Conservation (phyloP, 2,888 invertebrate species). For the Chalcis sispes region DNA sequence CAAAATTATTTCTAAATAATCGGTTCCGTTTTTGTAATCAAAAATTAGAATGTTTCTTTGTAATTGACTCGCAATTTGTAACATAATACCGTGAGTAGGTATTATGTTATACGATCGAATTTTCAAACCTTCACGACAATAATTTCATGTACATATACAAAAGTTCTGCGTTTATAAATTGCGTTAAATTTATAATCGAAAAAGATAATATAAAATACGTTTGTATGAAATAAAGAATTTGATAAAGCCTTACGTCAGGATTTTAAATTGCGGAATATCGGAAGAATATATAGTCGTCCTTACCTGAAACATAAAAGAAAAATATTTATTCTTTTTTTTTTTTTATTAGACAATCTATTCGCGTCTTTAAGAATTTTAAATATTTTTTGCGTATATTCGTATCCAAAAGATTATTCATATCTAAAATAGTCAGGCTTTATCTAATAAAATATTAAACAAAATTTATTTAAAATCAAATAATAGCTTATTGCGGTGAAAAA, state of each 20-base stretch:
- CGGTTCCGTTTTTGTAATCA: too few species aligned
- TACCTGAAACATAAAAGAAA: constrained; percentile 24
- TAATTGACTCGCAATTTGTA: too few species aligned
- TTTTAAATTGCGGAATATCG: background rate
- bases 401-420: background rate
- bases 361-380: background rate
- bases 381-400: background rate
- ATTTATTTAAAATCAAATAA: constrained; percentile 21
- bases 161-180: too few species aligned
- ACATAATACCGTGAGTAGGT: too few species aligned
- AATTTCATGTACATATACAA: too few species aligned
- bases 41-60: too few species aligned
- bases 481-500: background rate
- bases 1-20: too few species aligned
- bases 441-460: constrained; percentile 1
- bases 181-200: too few species aligned
- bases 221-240: background rate
- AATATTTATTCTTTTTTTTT: background rate
- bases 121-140: too few species aligned
- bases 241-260: constrained; percentile 14
- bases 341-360: too few species aligned
- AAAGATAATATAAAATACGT: background rate
- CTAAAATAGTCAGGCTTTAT: too few species aligned
- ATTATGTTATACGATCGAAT: too few species aligned
- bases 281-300: background rate